A percentile compares a stretch with the other conserved stretches of the same genome.
Conservation (phyloP, 2,888 invertebrate genomes). For the Calliscelio sp. region DNA sequence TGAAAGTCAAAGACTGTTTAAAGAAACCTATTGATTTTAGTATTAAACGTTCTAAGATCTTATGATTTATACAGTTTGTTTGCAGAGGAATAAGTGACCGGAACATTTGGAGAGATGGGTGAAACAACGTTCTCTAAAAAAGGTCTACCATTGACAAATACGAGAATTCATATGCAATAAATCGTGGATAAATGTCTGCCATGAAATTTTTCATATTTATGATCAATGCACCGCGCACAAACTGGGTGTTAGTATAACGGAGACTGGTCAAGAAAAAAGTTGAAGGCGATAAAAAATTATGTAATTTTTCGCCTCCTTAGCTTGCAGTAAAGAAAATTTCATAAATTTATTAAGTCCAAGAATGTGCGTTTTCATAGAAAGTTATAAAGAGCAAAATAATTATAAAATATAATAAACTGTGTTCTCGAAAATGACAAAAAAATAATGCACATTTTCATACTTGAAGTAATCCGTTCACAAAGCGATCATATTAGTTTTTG, state of each 20-base stretch:
- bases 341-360: too few relatives aligned
- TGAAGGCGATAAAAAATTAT: conserved; percentile 39
- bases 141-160: conserved; percentile 83
- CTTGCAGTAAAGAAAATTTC: too few relatives aligned
- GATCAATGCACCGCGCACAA: conserved; percentile 47
- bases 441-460: too few relatives aligned
- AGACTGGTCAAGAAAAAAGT: conserved; percentile 35
- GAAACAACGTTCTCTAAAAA: conserved; percentile 64
- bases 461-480: too few relatives aligned
- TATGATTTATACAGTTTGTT: conserved; percentile 68
- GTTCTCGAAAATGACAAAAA: too few relatives aligned
- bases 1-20: conserved; percentile 16
- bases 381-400: too few relatives aligned
- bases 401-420: too few relatives aligned
- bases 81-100: conserved; percentile 58
- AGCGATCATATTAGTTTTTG: too few relatives aligned
- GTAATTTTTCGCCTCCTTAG: too few relatives aligned
- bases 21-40: conserved; percentile 55
- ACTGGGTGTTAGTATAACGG: conserved; percentile 19
- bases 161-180: conserved; percentile 85
- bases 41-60: conserved; percentile 48
- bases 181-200: conserved; percentile 78
- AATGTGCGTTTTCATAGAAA: too few relatives aligned
- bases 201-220: conserved; percentile 76
- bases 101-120: conserved; percentile 54